Evolutionary conservation across 1,140 invertebrate species (phyloP).

Genomic region (Branchinecta lindahli): DNA sequence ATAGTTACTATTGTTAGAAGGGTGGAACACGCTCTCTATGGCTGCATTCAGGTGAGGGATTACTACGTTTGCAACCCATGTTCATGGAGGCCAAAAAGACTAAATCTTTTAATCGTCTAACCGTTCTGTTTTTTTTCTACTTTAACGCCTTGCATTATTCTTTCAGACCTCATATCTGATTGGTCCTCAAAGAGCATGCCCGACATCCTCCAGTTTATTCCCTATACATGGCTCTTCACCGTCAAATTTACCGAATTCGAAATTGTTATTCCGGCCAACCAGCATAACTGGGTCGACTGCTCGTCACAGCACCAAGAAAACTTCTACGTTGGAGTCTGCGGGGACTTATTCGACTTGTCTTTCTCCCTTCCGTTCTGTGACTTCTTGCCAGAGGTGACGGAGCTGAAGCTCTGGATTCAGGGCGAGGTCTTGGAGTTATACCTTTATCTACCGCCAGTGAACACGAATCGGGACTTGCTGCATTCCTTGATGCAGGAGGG

Average conservation of each 20-base stretch:
- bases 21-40: no score
- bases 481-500: not conserved
- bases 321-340: conserved; percentile 76
- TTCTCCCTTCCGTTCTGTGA: conserved; percentile 83
- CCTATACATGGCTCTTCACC: conserved; percentile 89
- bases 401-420: conserved; percentile 80
- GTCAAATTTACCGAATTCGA: conserved; percentile 89
- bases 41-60: conserved; percentile 14
- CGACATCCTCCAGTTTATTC: conserved; percentile 86
- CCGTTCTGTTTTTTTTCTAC: no score
- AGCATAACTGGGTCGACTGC: conserved; percentile 98
- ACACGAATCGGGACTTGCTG: not conserved
- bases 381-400: conserved; percentile 70
- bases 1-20: no score
- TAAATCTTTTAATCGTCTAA: conserved; percentile 7
- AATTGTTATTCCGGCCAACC: conserved; percentile 80
- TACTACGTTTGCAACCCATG: not conserved
- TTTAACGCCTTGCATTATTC: conserved; percentile 12
- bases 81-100: not conserved
- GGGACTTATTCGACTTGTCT: conserved; percentile 77
- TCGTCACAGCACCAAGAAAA: conserved; percentile 89
- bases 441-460: not conserved
- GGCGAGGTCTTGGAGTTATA: conserved; percentile 22
- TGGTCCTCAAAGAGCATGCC: conserved; percentile 80
- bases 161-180: conserved; percentile 75